Evolutionary conservation across 2,888 invertebrate genomes (phyloP).

Genomic region (Stenurella melanura): DNA sequence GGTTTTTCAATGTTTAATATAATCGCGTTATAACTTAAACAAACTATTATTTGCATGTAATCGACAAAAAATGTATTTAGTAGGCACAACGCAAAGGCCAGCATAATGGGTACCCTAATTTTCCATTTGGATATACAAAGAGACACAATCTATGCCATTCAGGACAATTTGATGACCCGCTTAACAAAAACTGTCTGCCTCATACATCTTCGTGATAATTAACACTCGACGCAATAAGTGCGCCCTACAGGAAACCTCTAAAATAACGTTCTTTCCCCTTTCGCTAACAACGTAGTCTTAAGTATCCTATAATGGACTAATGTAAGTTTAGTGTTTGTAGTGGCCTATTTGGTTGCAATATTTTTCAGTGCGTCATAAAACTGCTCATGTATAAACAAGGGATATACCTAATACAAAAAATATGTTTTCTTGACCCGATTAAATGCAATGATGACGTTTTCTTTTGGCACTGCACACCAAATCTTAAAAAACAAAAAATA

Average conservation of each 20-base stretch:
- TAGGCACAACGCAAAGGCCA: too few relatives aligned
- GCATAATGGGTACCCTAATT: not conserved
- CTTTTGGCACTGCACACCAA: too few relatives aligned
- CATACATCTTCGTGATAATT: conserved; percentile 33
- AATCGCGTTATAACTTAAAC: too few relatives aligned
- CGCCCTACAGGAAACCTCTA: conserved; percentile 25
- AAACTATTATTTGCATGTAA: too few relatives aligned
- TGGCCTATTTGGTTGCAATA: conserved; percentile 8
- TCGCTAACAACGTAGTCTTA: conserved; percentile 29
- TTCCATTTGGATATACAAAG: conserved; percentile 19
- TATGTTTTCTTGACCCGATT: not conserved
- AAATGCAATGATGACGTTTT: too few relatives aligned
- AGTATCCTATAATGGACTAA: conserved; percentile 33
- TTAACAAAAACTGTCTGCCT: conserved; percentile 19
- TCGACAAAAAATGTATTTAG: too few relatives aligned
- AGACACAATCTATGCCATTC: conserved; percentile 16
- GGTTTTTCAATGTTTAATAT: too few relatives aligned
- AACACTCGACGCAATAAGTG: conserved; percentile 30
- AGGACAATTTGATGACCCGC: conserved; percentile 13
- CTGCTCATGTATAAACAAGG: not conserved
- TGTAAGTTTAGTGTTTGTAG: conserved; percentile 23
- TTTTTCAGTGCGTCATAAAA: conserved; percentile 13
- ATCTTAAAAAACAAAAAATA: too few relatives aligned
- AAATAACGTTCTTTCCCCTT: conserved; percentile 35
- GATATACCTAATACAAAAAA: not conserved